Percentiles rank a stretch among this genome's conserved stretches.
These are phyloP conservation scores for Oligia strigilis DNA, from an alignment of 2,888 invertebrate species.

Conservation along the genomic window DNA sequence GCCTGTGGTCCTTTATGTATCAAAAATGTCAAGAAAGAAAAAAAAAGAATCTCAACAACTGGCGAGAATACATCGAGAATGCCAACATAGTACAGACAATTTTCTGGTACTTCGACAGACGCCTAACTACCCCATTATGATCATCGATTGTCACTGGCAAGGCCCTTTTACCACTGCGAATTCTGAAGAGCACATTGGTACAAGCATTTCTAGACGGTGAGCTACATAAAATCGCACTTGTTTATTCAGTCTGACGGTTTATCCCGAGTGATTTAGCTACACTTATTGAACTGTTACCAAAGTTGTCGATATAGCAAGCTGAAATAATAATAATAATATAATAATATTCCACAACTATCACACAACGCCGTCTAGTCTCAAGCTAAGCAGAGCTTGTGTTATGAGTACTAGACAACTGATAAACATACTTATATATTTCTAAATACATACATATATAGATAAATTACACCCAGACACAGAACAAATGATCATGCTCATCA, in stretches of 20 bases:
- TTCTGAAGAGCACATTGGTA: conserved; percentile 7
- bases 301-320: neutral
- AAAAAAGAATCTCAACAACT: neutral
- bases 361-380: too few species aligned
- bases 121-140: conserved; percentile 42
- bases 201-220: neutral
- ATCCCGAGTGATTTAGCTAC: neutral
- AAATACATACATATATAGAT: too few species aligned
- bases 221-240: neutral
- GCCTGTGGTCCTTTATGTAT: neutral
- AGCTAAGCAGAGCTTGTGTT: too few species aligned
- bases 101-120: conserved; percentile 19
- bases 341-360: too few species aligned
- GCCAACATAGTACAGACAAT: conserved; percentile 8
- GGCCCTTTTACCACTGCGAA: conserved; percentile 26
- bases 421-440: too few species aligned
- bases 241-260: neutral
- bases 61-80: conserved; percentile 7
- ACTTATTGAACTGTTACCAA: neutral
- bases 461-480: too few species aligned
- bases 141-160: conserved; percentile 22
- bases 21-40: neutral
- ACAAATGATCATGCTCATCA: too few species aligned
- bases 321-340: too few species aligned
- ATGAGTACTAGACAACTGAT: too few species aligned